These are phyloP conservation scores for Watsonalla binaria DNA, from an alignment of 2,888 invertebrate genomes.

Conservation along the genomic window DNA sequence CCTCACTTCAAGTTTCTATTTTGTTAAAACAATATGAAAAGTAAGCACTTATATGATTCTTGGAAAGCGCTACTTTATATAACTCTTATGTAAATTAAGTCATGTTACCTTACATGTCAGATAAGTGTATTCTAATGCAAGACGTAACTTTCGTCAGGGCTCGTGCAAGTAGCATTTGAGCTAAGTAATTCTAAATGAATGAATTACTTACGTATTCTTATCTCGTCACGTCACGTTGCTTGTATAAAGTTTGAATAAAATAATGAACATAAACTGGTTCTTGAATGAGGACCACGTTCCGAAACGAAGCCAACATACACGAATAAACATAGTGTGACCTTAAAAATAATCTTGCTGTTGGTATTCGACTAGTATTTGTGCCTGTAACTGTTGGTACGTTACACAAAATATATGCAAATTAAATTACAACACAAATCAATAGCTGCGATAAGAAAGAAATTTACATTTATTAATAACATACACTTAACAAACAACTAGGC, in stretches of 20 bases:
- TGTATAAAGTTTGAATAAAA: slow-evolving; percentile 13
- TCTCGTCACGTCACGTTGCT: slow-evolving; percentile 11
- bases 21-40: not conserved
- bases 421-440: not conserved
- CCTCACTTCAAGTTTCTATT: slow-evolving; percentile 1
- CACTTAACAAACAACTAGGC: not conserved
- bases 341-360: not conserved
- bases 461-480: not conserved
- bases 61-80: not conserved
- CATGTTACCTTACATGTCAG: slow-evolving; percentile 1
- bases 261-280: slow-evolving; percentile 24
- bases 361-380: not conserved
- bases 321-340: slow-evolving; percentile 1
- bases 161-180: not conserved
- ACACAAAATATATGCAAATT: not conserved
- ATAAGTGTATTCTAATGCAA: not conserved
- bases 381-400: not conserved
- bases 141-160: not conserved
- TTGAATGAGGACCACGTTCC: slow-evolving; percentile 22
- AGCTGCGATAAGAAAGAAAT: not conserved
- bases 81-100: slow-evolving; percentile 1
- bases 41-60: not conserved
- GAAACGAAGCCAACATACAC: slow-evolving; percentile 4
- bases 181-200: slow-evolving; percentile 15
- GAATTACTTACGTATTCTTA: slow-evolving; percentile 22